Evolutionary conservation across 2,113 vertebrate genomes (phyloP).

Genomic region (Oxygymnocypris stewartii): DNA sequence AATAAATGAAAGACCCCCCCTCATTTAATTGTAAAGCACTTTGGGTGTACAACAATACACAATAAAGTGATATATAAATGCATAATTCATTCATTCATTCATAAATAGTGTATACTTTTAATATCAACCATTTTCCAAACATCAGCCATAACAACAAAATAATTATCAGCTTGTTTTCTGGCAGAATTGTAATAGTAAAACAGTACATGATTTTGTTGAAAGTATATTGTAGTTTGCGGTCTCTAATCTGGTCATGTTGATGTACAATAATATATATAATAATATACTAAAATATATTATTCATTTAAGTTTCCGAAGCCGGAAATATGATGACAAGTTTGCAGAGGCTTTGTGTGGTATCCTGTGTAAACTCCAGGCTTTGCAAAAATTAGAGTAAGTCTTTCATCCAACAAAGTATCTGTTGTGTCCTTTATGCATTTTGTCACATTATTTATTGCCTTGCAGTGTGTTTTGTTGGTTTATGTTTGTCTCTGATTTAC

Average conservation of each 20-base stretch:
- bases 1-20: too few species aligned
- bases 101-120: background rate
- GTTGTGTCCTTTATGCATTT: background rate
- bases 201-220: background rate
- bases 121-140: background rate
- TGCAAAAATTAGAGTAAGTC: slow-evolving; percentile 85
- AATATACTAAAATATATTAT: too few species aligned
- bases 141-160: background rate
- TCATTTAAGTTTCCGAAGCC: slow-evolving; percentile 81
- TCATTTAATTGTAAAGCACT: too few species aligned
- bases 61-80: too few species aligned
- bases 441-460: background rate
- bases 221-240: background rate
- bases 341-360: slow-evolving; percentile 80
- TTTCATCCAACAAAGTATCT: background rate
- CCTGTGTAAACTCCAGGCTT: slow-evolving; percentile 71
- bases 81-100: too few species aligned
- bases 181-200: background rate
- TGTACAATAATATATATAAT: too few species aligned
- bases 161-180: background rate
- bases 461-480: slow-evolving; percentile 3
- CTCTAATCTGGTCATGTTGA: background rate
- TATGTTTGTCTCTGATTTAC: slow-evolving; percentile 31
- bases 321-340: slow-evolving; percentile 82
- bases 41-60: too few species aligned